Conservation (phyloP, 2,113 vertebrate species). For the Gadus chalcogrammus region DNA sequence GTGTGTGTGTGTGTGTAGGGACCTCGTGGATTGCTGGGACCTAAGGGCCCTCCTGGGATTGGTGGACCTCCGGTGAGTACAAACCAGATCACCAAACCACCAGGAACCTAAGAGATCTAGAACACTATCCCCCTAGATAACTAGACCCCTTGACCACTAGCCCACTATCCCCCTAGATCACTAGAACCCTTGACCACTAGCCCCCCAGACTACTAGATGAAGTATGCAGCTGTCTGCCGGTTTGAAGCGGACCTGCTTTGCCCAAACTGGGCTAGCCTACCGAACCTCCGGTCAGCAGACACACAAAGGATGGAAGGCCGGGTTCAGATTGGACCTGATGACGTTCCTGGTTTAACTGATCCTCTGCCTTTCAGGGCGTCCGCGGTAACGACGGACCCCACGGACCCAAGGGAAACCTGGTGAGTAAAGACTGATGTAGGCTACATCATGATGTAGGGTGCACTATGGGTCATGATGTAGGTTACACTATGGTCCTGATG, state of each 20-base stretch:
- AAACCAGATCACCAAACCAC: background rate
- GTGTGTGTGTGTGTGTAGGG: conserved; percentile 70
- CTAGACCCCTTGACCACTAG: no score
- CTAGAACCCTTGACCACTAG: no score
- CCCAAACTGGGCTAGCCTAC: background rate
- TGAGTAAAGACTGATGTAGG: conserved; percentile 62
- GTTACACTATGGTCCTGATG: no score
- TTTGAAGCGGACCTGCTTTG: no score
- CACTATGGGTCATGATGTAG: no score
- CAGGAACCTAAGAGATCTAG: no score
- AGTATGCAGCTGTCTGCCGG: no score
- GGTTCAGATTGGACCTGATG: no score
- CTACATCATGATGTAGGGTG: no score
- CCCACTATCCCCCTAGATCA: no score
- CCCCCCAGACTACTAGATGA: no score
- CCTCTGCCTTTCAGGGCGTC: conserved; percentile 78
- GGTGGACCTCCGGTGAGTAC: conserved; percentile 89
- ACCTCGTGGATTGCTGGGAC: conserved; percentile 89
- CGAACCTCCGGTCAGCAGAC: background rate
- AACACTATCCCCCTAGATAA: no score
- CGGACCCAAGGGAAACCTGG: conserved; percentile 96
- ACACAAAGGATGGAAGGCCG: conserved; percentile 47
- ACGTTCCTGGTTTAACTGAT: background rate
- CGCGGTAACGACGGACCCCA: conserved; percentile 89
- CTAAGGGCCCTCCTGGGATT: conserved; percentile 88